phyloP scores from a whole-genome alignment of 2,888 invertebrate genomes.

The Apodemia hepburni region DNA sequence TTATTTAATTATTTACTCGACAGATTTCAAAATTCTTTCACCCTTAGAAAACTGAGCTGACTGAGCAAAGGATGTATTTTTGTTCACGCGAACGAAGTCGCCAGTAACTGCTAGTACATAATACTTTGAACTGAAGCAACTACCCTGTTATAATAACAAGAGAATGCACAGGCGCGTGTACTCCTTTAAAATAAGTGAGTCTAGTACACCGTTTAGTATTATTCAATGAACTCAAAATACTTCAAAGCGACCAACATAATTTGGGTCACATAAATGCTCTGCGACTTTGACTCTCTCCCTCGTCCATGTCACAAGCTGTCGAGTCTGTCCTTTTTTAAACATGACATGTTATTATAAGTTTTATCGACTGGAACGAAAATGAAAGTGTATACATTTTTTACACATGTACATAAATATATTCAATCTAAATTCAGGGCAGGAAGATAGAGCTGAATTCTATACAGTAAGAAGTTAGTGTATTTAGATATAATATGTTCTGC shows the following conservation, averaged over 20 bases:
- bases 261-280: neutral
- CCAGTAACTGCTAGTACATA: too few relatives aligned
- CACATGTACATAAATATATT: too few relatives aligned
- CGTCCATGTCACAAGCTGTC: neutral
- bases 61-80: too few relatives aligned
- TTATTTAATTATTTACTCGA: too few relatives aligned
- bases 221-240: conserved; percentile 13
- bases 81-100: too few relatives aligned
- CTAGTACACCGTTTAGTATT: neutral
- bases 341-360: neutral
- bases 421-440: too few relatives aligned
- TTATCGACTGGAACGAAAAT: neutral
- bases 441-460: too few relatives aligned
- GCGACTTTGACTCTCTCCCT: conserved; percentile 6
- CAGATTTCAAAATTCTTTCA: too few relatives aligned
- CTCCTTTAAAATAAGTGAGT: neutral
- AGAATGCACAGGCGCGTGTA: neutral
- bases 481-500: too few relatives aligned
- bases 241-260: conserved; percentile 8
- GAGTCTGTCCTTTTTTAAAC: neutral
- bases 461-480: too few relatives aligned
- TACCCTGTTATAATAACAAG: neutral
- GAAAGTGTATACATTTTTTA: too few relatives aligned
- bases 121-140: neutral
- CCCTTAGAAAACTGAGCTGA: too few relatives aligned